A percentile compares a stretch with the other conserved stretches of the same genome.
phyloP scores from a whole-genome alignment of 2,797 vertebrate species.

The Syngnathus rostellatus region DNA sequence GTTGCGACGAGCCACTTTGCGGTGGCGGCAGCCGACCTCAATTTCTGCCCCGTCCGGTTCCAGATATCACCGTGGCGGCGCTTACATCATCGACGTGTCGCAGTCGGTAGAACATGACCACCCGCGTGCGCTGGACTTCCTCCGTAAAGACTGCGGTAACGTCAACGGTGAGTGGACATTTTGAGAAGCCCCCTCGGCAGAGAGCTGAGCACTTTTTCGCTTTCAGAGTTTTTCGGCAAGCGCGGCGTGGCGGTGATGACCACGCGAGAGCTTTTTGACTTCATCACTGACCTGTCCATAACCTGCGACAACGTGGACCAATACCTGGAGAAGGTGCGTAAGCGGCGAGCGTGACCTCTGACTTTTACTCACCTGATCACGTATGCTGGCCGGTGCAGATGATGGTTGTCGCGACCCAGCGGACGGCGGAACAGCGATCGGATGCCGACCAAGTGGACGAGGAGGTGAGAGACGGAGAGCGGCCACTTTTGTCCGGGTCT shows the following conservation, averaged over 20 bases:
- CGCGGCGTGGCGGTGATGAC: slow-evolving; percentile 85
- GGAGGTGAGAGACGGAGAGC: slow-evolving; percentile 68
- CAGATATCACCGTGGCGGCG: slow-evolving; percentile 78
- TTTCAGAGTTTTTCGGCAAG: slow-evolving; percentile 83
- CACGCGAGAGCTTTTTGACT: slow-evolving; percentile 88
- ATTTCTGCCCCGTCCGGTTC: neutral
- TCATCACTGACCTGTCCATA: slow-evolving; percentile 86
- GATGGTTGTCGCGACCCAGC: slow-evolving; percentile 80
- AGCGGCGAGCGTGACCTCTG: neutral
- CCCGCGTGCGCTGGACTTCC: slow-evolving; percentile 88
- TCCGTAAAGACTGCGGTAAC: slow-evolving; percentile 89
- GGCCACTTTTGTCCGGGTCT: neutral
- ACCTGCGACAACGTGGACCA: slow-evolving; percentile 79
- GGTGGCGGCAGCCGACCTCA: neutral
- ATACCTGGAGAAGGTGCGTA: slow-evolving; percentile 80
- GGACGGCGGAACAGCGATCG: slow-evolving; percentile 82
- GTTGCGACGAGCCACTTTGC: neutral
- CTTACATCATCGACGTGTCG: slow-evolving; percentile 88
- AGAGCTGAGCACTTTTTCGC: neutral
- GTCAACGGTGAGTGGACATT: slow-evolving; percentile 70
- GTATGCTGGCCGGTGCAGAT: slow-evolving; percentile 58
- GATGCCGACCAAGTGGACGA: slow-evolving; percentile 88
- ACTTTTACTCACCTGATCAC: neutral
- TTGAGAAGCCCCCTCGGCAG: too few species aligned
- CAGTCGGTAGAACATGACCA: slow-evolving; percentile 95